These are phyloP conservation scores for Loripinus fragilis DNA, from an alignment of 2,888 invertebrate genomes.

Conservation along the genomic window DNA sequence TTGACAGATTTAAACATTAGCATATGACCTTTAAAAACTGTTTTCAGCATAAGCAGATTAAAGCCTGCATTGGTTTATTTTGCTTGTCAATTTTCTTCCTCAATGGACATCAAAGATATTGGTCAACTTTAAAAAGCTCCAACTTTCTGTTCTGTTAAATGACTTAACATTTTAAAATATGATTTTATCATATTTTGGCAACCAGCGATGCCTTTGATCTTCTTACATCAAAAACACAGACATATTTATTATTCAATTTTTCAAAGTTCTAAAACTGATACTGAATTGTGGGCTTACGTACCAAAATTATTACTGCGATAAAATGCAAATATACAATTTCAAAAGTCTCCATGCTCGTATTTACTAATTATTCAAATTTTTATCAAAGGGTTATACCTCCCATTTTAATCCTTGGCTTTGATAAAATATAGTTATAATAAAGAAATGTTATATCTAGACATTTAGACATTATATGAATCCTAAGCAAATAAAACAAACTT, in stretches of 20 bases:
- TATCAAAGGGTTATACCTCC: conserved; percentile 43
- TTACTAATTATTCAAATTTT: conserved; percentile 54
- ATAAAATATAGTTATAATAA: conserved; percentile 19
- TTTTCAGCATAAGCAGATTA: no score
- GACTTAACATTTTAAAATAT: conserved; percentile 50
- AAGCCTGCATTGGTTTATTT: no score
- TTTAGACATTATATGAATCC: conserved; percentile 12
- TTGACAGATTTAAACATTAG: no score
- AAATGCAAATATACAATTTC: conserved; percentile 46
- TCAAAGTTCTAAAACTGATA: conserved; percentile 51
- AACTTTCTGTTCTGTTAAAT: conserved; percentile 2
- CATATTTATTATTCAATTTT: conserved; percentile 55
- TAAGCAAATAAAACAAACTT: conserved; percentile 4
- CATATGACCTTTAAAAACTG: no score
- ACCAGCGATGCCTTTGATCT: conserved; percentile 51
- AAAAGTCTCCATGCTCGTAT: conserved; percentile 59
- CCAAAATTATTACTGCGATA: conserved; percentile 54
- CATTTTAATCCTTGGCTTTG: conserved; percentile 3
- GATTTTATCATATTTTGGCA: conserved; percentile 66
- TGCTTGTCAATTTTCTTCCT: no score
- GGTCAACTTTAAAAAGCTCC: no score
- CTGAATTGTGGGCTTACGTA: conserved; percentile 41
- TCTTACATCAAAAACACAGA: conserved; percentile 56
- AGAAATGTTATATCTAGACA: neutral
- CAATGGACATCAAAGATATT: no score